A percentile compares a stretch with the other conserved stretches of the same genome.
Conservation (phyloP, 2,888 invertebrate species). For the Embidobia sp. region DNA sequence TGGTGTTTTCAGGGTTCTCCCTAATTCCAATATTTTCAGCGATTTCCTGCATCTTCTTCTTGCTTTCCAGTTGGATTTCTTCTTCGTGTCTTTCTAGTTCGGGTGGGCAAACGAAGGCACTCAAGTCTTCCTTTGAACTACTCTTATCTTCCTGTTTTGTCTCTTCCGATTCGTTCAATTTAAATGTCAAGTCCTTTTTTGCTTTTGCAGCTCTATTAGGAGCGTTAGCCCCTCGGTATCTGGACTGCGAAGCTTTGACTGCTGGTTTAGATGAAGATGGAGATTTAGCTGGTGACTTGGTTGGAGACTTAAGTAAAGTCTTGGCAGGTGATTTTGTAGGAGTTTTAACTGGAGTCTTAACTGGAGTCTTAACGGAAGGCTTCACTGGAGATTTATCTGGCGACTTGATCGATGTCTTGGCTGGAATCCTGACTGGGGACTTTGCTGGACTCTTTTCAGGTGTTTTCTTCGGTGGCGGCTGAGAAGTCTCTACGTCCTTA, state of each 20-base stretch:
- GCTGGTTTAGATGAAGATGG: conserved; percentile 4
- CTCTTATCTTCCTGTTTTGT: neutral
- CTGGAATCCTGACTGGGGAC: neutral
- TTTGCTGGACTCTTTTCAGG: conserved; percentile 3
- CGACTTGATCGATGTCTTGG: conserved; percentile 6
- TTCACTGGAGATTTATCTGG: conserved; percentile 11
- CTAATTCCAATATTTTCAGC: conserved; percentile 75
- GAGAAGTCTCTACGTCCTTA: neutral
- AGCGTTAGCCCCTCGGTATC: too few relatives aligned
- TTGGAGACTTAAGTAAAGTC: conserved; percentile 1
- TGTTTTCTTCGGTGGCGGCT: conserved; percentile 9
- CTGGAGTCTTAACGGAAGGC: neutral
- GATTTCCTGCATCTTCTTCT: conserved; percentile 83
- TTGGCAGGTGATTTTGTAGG: conserved; percentile 10
- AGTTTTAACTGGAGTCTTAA: neutral
- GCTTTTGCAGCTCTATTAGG: too few relatives aligned
- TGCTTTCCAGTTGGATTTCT: conserved; percentile 82
- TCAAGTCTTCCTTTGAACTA: conserved; percentile 71
- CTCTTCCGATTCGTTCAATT: conserved; percentile 5
- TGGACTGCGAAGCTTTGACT: neutral
- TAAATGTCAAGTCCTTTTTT: conserved; percentile 2
- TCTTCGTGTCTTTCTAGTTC: conserved; percentile 81
- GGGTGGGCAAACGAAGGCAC: conserved; percentile 78
- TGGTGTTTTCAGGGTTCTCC: conserved; percentile 73
- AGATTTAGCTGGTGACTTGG: conserved; percentile 15